Evolutionary conservation across 1,140 invertebrate species (phyloP), one percentile per base, ranked within the genome.

Genomic region (Drosophila sechellia): DNA sequence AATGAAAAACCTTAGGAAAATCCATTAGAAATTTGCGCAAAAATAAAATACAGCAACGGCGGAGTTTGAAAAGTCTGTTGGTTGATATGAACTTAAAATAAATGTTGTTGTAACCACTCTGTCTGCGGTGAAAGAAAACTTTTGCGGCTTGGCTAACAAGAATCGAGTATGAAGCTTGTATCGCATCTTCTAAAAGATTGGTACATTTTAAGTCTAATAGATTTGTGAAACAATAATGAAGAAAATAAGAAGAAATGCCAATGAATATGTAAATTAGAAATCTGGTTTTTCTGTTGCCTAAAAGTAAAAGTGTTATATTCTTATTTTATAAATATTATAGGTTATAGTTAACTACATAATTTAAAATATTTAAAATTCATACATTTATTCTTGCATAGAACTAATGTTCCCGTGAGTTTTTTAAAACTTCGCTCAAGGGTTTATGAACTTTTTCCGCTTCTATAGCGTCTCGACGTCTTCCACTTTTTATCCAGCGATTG

Each of bases 71-170:
- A 57, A 71, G 65, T 71, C 50, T 42, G 31, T 31, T 57, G 65
- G 27, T 71, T 57, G 68, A 70, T 40, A 57, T 57, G 55, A 63
- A 74, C 50, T 63, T 74, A 42, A 73, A 74, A 74, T 73, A 74
- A 56, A 50, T 75, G 71, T 74, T 75, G 70, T 45, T 73, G n/a
- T 64, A 53, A 60, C 69, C 69, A 35, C 48, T 39, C 25, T 42
- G 55, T 45, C 55, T 49, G 66, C 54, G 40, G 64, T 53, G 43
- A 22, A 5, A 5, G 34, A 25, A 70, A 70, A 70, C 35, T 72
- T 72, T 40, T 72, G 56, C 55, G 56, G 68, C 40, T 20, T 49
- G 45, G 69, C 31, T 45, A 56, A 55, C 66, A 43, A 70, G 50
- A 39, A 69, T 69, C 39, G 22, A 34, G 15, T 50, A 27, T 40